Evolutionary conservation across 2,888 invertebrate species (phyloP), one percentile per base, ranked within the genome.

Genomic region (Volucella inflata): DNA sequence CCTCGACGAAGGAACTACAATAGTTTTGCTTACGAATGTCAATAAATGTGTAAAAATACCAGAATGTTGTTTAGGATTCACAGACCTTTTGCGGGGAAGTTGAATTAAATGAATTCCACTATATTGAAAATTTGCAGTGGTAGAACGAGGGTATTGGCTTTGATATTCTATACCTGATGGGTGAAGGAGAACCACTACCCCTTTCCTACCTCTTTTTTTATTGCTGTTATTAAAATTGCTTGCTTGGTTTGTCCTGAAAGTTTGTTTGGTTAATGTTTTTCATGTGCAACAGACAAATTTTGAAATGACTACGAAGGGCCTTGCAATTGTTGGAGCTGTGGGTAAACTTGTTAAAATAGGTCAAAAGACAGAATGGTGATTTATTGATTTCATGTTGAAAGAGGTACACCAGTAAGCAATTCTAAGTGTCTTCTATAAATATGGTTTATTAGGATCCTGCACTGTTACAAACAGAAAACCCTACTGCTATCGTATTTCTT

Each of bases 1-100:
- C 55, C 46, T 40, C 36, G 42, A 11, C 0, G 16, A 21, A 36
- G 16, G 21, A 60, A 68, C 50, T 68, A n/a, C n/a, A n/a, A n/a
- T n/a, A 60, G 77, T 70, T 77, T 77, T 62, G 62, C 68, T 68
- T 60, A 62, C 77, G 46, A 77, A 60, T 68, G 77, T 77, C 68
- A 68, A 77, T 68, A 57, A 17, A 12, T 60, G 42, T 11, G 30
- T 60, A 14, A 51, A 14, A 3, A 16, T n/a, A 11, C 60, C 17
- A n/a, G 48, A 8, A 14, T 6, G 6, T 3, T 14, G 14, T 2
- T 14, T 14, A 14, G 48, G 14, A 16, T 14, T 14, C 3, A 48
- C 12, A 14, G 17, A 16, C 14, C 17, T 16, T 21, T 4, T 53
- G 67, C 12, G 51, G n/a, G 21, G 10, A 14, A 55, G 46, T 55